Conservation (phyloP, 2,797 vertebrate genomes). For the Zalophus californianus region DNA sequence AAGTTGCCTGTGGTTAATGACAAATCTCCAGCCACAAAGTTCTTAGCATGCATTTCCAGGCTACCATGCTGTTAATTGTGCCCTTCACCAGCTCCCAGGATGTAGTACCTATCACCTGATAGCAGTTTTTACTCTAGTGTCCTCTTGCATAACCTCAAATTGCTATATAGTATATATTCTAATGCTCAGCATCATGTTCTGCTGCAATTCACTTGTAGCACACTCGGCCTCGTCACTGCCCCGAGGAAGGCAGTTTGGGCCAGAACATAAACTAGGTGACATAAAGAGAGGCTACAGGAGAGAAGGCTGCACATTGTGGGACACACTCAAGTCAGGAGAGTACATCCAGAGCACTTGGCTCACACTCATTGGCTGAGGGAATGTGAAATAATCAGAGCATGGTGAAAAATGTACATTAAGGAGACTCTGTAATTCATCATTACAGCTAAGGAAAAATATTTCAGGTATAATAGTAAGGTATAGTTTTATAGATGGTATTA, state of each 20-base stretch:
- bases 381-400: background rate
- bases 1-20: background rate
- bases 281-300: background rate
- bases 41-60: background rate
- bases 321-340: background rate
- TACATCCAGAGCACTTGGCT: background rate
- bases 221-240: too few species aligned
- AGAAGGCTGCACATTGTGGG: background rate
- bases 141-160: background rate
- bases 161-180: background rate
- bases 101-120: background rate
- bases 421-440: background rate
- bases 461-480: background rate
- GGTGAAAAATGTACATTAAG: background rate
- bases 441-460: background rate
- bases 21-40: background rate
- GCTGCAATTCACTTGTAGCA: background rate
- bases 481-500: background rate
- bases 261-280: background rate
- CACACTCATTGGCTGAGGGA: background rate
- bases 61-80: background rate
- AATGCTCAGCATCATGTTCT: background rate
- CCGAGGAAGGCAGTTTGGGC: background rate
- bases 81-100: background rate
- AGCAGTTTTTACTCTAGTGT: background rate